Evolutionary conservation across 2,888 invertebrate species (phyloP), one percentile per base, ranked within the genome.

Genomic region (Meandrusa payeni): DNA sequence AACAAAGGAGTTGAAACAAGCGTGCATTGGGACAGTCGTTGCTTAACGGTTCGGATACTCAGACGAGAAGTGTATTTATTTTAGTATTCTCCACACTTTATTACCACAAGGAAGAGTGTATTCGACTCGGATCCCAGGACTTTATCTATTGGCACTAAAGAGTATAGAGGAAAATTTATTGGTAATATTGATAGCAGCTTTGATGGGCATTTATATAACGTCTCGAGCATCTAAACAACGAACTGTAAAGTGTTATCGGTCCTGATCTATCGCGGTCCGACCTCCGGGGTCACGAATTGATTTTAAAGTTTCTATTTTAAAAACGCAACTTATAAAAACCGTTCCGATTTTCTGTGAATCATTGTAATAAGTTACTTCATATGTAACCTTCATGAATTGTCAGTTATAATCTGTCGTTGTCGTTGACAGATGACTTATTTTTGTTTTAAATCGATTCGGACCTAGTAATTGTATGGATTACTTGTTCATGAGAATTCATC

Each of bases 201-300:
- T 71, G 77, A 81, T 76, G 75, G 71, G 64, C 71, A 66, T 72
- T 76, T 75, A 76, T 67, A 59, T 67, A 61, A 51, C 60, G 63
- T 69, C 69, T 63, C 63, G 59, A 57, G 55, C 59, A 61, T 63
- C 58, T 58, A 59, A 61, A 61, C 57, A 61, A 60, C 54, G 41
- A 46, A 48, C 55, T 53, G 56, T 57, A 55, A 54, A 64, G 59
- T 55, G 55, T 55, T 76, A 78, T 78, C 77, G 52, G 34, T 47
- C 42, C 33, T 48, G 60, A 76, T 77, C 77, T 63, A 55, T 54
- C 52, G 50, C 55, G 54, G 56, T 55, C 61, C 74, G 74, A 80
- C 78, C 79, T 48, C 41, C n/a, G 31, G 57, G 79, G 79, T 81
- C 78, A 82, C 64, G 73, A 81, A 85, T 86, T 85, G 83, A 86